These are phyloP conservation scores for Eidolon helvum DNA, from an alignment of 2,113 vertebrate species.

Conservation along the genomic window DNA sequence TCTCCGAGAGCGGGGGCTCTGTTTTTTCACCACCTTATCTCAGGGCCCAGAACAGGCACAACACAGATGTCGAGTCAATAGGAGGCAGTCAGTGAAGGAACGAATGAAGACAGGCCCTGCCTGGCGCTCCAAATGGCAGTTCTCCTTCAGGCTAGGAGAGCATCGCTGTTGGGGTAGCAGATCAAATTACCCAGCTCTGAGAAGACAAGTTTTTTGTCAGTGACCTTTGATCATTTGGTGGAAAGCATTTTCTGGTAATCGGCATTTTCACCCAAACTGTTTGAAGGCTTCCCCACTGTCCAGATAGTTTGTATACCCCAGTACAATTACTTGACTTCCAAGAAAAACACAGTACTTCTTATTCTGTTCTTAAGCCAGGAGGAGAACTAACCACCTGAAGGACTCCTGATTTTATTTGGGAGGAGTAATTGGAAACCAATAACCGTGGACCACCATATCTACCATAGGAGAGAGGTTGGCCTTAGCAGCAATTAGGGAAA, in stretches of 20 bases:
- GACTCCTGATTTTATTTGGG: not conserved
- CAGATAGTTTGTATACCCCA: not conserved
- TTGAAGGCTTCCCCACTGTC: not conserved
- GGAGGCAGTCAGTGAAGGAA: not conserved
- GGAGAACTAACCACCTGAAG: not conserved
- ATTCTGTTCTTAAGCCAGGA: not conserved
- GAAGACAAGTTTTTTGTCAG: not conserved
- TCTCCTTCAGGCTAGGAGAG: not conserved
- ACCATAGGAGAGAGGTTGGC: not conserved
- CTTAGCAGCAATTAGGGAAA: not conserved
- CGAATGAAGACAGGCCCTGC: no score
- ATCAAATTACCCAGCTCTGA: not conserved
- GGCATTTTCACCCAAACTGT: not conserved
- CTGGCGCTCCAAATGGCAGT: not conserved
- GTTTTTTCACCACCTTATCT: not conserved
- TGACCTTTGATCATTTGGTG: not conserved
- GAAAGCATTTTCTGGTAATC: not conserved
- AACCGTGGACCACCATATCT: not conserved
- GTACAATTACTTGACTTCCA: not conserved
- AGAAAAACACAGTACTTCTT: not conserved
- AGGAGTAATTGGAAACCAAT: not conserved
- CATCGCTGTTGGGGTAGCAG: accelerated
- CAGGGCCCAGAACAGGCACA: not conserved
- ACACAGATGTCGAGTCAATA: not conserved
- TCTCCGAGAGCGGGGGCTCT: not conserved